Base-by-base conservation (phyloP, 2,797 vertebrate species). In the Ptychobarbus kaznakovi region DNA sequence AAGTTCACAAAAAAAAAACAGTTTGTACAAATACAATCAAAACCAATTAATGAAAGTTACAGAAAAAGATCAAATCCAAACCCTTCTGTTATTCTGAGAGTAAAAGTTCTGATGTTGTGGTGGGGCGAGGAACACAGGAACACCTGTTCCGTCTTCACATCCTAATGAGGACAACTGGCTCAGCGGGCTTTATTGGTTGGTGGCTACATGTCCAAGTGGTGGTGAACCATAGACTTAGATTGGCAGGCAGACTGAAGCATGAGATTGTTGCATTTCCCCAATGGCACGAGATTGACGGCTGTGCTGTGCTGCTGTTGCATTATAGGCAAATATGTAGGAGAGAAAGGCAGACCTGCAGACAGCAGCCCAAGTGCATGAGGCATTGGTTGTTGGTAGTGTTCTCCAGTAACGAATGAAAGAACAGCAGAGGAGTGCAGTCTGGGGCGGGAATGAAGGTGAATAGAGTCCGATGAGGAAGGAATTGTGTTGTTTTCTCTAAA, bases 291-390 rank as follows among this genome's bases (percentile, higher is more conserved):
- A 74, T 88, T 35, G 81, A 91, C 87, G 22, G 80, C 20, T 6
- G 91, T 87, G 87, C 87, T 82, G 46, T 91, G 93, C 86, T 94
- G 94, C 70, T 92, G 94, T 68, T 92, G 94, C 51, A 93, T 81
- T 56, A 95, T 7, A 25, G 94, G 95, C 93, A 95, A 93, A 87
- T 94, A 94, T 28, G 92, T 40, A 0, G 93, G 92, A 16, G 93
- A 90, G 72, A 93, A 89, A 74, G 91, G 73, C 7, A 94, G 86
- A 46, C 95, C 92, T 0, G 90, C 7, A 49, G 93, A 92, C 84
- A 94, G 87, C 89, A 95, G 82, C 79, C 92, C 93, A 32, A 93
- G 82, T 65, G 92, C 63, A 0, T 89, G 90, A 84, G 90, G 92
- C 56, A 87, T 90, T 72, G 90, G 85, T 15, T 90, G 82, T 85